phyloP scores from a whole-genome alignment of 2,113 vertebrate genomes.

The Lepidothrix coronata region DNA sequence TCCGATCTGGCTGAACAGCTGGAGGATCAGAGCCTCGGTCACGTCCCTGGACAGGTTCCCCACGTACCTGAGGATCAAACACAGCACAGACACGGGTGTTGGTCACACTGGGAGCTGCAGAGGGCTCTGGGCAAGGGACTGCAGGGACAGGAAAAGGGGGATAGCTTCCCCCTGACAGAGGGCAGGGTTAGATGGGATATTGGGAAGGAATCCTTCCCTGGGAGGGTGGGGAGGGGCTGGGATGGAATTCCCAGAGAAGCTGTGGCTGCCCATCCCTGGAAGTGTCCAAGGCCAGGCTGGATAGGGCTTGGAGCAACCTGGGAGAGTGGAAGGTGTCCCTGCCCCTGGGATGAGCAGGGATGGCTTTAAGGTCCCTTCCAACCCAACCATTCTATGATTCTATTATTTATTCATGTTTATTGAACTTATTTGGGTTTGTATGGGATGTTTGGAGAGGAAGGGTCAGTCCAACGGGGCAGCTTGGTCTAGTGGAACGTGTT shows the following conservation, averaged over 20 bases:
- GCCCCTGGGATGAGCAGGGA: no score
- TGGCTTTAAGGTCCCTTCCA: not conserved
- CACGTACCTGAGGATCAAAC: slow-evolving; percentile 84
- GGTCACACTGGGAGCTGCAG: fast-evolving
- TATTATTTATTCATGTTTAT: no score
- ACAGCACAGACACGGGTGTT: fast-evolving
- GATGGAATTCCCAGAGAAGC: not conserved
- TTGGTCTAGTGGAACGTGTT: no score
- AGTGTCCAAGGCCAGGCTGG: not conserved
- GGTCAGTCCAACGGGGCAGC: no score
- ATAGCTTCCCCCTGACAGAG: not conserved
- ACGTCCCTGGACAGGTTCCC: slow-evolving; percentile 98
- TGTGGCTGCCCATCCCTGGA: not conserved
- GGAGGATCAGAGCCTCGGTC: slow-evolving; percentile 94
- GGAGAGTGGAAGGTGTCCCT: not conserved
- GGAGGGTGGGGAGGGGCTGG: not conserved
- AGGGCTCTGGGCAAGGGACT: fast-evolving
- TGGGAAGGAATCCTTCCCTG: not conserved
- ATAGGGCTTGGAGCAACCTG: fast-evolving
- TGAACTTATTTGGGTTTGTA: no score
- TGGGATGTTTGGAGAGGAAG: no score
- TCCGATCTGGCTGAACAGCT: slow-evolving; percentile 97
- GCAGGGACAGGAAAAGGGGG: fast-evolving
- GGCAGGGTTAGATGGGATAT: not conserved
- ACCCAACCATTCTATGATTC: not conserved